These are phyloP conservation scores for Agriopis aurantiaria DNA, from an alignment of 2,888 invertebrate species.

Conservation along the genomic window DNA sequence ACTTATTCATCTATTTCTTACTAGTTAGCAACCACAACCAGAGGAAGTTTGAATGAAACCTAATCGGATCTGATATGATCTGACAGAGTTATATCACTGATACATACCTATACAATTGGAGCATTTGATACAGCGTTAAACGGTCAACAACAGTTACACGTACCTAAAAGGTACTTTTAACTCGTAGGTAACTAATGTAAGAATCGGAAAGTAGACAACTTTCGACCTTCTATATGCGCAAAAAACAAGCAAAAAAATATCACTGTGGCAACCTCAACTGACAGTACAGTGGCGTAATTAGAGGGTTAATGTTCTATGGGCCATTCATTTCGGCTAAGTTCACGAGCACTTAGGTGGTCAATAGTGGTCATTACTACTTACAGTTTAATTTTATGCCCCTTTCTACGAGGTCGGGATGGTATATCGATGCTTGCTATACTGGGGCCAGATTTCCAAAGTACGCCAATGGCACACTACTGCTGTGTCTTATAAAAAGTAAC, in stretches of 20 bases:
- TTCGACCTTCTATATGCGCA: background rate
- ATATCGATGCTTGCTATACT: too few relatives aligned
- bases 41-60: constrained; percentile 75
- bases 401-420: too few relatives aligned
- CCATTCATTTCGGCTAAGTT: too few relatives aligned
- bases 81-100: constrained; percentile 25
- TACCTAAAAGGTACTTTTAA: constrained; percentile 6
- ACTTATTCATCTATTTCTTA: background rate
- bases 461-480: too few relatives aligned
- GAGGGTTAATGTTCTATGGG: too few relatives aligned
- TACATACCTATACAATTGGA: constrained; percentile 17
- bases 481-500: too few relatives aligned
- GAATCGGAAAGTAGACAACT: constrained; percentile 7
- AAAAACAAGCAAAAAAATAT: background rate
- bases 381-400: too few relatives aligned
- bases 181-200: background rate
- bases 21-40: constrained; percentile 25
- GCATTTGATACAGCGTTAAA: constrained; percentile 15
- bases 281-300: background rate
- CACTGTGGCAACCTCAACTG: background rate
- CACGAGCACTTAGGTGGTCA: too few relatives aligned
- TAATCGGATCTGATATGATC: constrained; percentile 51
- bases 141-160: constrained; percentile 22
- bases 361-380: too few relatives aligned
- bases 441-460: too few relatives aligned